Base-by-base conservation (phyloP, 2,797 vertebrate genomes). In the Sphenopsis melanotis region DNA sequence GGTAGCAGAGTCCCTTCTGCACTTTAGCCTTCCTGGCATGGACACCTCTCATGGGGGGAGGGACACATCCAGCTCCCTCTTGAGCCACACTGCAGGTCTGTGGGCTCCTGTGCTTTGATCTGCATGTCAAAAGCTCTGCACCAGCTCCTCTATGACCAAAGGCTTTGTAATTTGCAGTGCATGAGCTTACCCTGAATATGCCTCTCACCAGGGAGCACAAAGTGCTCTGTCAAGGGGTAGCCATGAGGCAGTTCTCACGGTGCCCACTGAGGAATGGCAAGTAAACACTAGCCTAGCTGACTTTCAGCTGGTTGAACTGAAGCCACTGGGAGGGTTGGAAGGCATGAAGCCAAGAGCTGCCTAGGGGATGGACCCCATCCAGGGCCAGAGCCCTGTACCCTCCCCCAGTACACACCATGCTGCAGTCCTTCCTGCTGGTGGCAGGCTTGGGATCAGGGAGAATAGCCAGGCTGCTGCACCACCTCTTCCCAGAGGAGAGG, bases 281-380 rank as follows among this genome's bases (percentile, higher is more conserved):
- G 19, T 26, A 37, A 87, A 34, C 17, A 7, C n/a, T 4, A 2
- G 29, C 52, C 24, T 5, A 72, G 60, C 20, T 85, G 55, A 47
- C 55, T 49, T 85, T 55, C 91, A 86, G 29, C 37, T 44, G 37
- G 27, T 41, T 94, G 59, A 84, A 84, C 52, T 66, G 63, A 89
- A 95, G 41, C 37, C 44, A 24, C 15, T 11, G 27, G 46, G 27
- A 66, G 19, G 20, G 66, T 8, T 37, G 36, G 53, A 86, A 83
- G 32, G 27, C 6, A 3, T 8, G 47, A 69, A 1, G 21, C 14
- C 41, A 88, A 86, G 79, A 8, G 6, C 11, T 90, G 26, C 27
- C 30, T 14, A 34, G 37, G 18, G 27, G 8, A 72, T 19, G 46
- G 52, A 10, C 12, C 27, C 21, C 0, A 0, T 24, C 41, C 50